Base-by-base conservation (phyloP, 2,797 vertebrate genomes). In the Pipistrellus pygmaeus region DNA sequence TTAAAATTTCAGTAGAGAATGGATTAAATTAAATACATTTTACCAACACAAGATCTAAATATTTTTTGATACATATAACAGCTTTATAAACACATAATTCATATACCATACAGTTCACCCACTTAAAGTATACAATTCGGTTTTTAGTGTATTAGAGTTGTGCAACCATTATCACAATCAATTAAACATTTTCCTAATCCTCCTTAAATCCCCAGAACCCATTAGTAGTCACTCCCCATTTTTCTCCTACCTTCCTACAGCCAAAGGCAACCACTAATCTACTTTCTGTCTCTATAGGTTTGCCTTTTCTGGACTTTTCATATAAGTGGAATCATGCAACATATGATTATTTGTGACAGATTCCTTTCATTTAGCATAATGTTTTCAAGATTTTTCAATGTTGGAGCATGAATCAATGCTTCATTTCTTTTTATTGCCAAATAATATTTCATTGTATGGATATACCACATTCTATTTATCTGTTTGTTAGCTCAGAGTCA, bases 81-180 rank as follows among this genome's bases (percentile, higher is more conserved):
- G 14, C 32, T 88, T 88, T 92, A 32, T 88, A 53, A 27, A 91
- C 57, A n/a, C 85, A 41, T 46, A 91, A 72, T 95, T 86, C n/a
- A 38, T 11, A 68, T 77, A 15, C n/a, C n/a, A 82, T 90, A 32
- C 0, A 71, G 4, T 90, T 85, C 35, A 48, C 35, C 20, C 20
- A 71, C 72, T 64, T 95, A 91, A 93, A 92, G 41, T 84, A 44
- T 64, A 44, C 18, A 68, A 1, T 92, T 95, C 30, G 80, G 27
- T 68, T 75, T 92, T 95, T 82, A 85, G 13, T 73, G 3, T 94
- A 53, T 85, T 93, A 87, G 44, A 62, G 30, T 89, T 60, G 1
- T 69, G 20, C 11, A 86, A 8, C 20, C 32, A 62, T 87, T 41
- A 72, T 32, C 60, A 85, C 27, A 83, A 21, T 88, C 66, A 84